phyloP scores from a whole-genome alignment of 1,140 invertebrate genomes.

The Drosophila kanapiae region DNA sequence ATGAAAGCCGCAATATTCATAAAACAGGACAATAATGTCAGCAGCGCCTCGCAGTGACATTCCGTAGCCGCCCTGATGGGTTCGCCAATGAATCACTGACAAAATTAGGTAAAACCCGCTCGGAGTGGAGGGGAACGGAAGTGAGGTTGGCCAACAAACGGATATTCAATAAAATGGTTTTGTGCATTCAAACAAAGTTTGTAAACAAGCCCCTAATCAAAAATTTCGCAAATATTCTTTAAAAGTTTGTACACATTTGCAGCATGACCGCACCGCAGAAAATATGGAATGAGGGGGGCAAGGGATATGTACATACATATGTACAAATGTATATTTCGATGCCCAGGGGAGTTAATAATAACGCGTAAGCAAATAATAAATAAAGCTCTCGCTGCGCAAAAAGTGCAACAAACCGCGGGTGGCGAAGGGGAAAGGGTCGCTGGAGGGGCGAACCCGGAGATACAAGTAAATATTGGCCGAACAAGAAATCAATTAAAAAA shows the following conservation, averaged over 20 bases:
- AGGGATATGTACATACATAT: neutral
- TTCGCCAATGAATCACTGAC: conserved; percentile 32
- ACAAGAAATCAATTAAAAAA: conserved; percentile 82
- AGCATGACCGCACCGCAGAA: conserved; percentile 3
- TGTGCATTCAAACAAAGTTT: conserved; percentile 39
- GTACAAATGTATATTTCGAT: conserved; percentile 1
- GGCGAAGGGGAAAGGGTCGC: neutral
- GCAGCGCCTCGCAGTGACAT: conserved; percentile 2
- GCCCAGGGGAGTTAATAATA: conserved; percentile 60
- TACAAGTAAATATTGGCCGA: conserved; percentile 70
- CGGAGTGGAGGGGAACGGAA: neutral
- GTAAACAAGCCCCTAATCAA: conserved; percentile 44
- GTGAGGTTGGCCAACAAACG: conserved; percentile 3
- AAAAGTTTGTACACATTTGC: conserved; percentile 14
- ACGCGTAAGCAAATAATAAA: conserved; percentile 70
- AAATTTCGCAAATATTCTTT: conserved; percentile 42
- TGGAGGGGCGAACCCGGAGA: conserved; percentile 15
- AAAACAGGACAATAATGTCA: conserved; percentile 50
- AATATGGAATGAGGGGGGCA: neutral
- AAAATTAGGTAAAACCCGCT: conserved; percentile 35
- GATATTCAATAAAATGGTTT: conserved; percentile 50
- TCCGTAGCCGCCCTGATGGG: conserved; percentile 10
- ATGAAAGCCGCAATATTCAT: conserved; percentile 40
- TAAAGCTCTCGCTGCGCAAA: conserved; percentile 46
- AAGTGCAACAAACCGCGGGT: conserved; percentile 42